Evolutionary conservation across 2,888 invertebrate species (phyloP).

Genomic region (Dryadula phaetusa): DNA sequence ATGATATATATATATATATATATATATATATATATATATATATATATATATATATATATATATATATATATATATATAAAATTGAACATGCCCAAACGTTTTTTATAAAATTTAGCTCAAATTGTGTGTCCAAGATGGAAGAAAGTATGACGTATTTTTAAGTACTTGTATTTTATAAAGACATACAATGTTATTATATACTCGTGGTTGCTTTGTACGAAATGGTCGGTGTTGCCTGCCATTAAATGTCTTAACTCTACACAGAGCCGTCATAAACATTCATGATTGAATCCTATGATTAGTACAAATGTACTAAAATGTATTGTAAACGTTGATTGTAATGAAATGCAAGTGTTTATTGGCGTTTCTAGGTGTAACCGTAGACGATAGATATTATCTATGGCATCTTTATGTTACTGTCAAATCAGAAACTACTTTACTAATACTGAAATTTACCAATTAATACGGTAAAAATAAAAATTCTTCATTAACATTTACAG

Average conservation of each 20-base stretch:
- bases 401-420: background rate
- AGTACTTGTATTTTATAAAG: conserved; percentile 66
- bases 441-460: too few relatives aligned
- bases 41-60: conserved; percentile 28
- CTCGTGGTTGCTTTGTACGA: conserved; percentile 59
- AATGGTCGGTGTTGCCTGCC: background rate
- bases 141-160: conserved; percentile 59
- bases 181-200: conserved; percentile 68
- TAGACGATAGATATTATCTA: background rate
- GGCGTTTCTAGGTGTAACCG: background rate
- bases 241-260: background rate
- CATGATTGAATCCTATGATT: too few relatives aligned
- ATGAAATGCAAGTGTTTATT: too few relatives aligned
- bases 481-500: too few relatives aligned
- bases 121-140: conserved; percentile 73
- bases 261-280: background rate
- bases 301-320: too few relatives aligned
- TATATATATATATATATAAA: background rate
- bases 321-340: too few relatives aligned
- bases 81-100: conserved; percentile 35
- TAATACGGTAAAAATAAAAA: too few relatives aligned
- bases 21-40: background rate
- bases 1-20: background rate
- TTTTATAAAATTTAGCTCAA: conserved; percentile 72
- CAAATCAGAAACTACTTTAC: too few relatives aligned